Base-by-base conservation (phyloP, 2,113 vertebrate genomes). In the Laticauda colubrina region DNA sequence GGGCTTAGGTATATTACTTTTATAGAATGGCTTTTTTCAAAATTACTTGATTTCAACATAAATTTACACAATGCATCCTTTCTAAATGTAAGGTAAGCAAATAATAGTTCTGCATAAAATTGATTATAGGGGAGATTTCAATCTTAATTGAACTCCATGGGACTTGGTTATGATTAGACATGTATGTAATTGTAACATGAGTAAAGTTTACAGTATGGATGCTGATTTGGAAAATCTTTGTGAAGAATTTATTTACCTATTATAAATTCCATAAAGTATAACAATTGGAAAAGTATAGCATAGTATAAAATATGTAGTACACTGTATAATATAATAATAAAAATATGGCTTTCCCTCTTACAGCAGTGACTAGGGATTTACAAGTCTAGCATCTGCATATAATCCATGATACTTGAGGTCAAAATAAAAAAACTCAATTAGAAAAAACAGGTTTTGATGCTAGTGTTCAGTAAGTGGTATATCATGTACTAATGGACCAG, bases 11-110 rank as follows among this genome's bases (percentile, higher is more conserved):
- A 94, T 90, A 87, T 93, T 89, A 54, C 23, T 94, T 64, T 88
- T 90, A 85, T 53, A 23, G 56, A 0, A 57, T 39, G 91, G 81
- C 56, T 45, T 93, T 81, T 81, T 89, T 57, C 57, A 95, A 48
- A 23, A 91, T 94, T 94, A 56, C 95, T 93, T 61, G 92, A 91
- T 85, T 85, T 93, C 75, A 75, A 87, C 1, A 20, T 94, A 93
- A 94, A 15, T 53, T 86, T 54, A 53, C 4, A 26, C 5, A 57
- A 39, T 21, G 34, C 54, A 56, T 34, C 20, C n/a, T 24, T 23
- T n/a, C 21, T 34, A 29, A 51, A n/a, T 54, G 48, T 94, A 45
- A 81, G 75, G 51, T 53, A 92, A 69, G 34, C 45, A 87, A 24
- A 89, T 18, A 6, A 91, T 86, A 89, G 39, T 81, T 85, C 51